Evolutionary conservation across 2,888 invertebrate genomes (phyloP).

Genomic region (Mechanitis mazaeus): DNA sequence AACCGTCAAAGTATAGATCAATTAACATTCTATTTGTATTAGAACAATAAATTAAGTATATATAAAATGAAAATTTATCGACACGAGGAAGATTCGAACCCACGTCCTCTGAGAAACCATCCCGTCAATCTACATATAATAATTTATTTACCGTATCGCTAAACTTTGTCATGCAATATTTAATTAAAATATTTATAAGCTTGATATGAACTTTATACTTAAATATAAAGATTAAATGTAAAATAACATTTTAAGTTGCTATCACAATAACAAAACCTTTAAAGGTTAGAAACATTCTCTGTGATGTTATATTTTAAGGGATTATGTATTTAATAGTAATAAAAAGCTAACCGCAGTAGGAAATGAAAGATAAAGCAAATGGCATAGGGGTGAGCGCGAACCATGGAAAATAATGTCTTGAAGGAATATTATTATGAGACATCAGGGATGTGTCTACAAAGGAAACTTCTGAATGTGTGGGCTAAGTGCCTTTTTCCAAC

Average conservation of each 20-base stretch:
- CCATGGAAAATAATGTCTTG: slow-evolving; percentile 59
- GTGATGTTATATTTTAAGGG: slow-evolving; percentile 10
- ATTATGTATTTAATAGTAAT: slow-evolving; percentile 14
- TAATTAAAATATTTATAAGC: no score
- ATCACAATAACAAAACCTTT: background rate
- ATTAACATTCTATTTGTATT: background rate
- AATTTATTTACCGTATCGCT: no score
- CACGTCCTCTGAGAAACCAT: no score
- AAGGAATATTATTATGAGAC: slow-evolving; percentile 54
- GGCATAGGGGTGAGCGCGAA: slow-evolving; percentile 46
- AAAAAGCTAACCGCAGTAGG: slow-evolving; percentile 31
- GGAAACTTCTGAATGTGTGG: slow-evolving; percentile 45
- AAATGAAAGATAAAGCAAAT: slow-evolving; percentile 42
- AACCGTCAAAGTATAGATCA: background rate
- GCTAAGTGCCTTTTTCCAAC: slow-evolving; percentile 66
- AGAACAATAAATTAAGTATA: background rate
- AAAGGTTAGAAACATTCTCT: background rate
- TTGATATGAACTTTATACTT: no score
- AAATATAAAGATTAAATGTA: background rate
- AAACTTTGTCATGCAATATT: no score
- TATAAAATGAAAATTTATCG: no score
- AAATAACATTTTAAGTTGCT: slow-evolving; percentile 1
- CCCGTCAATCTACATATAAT: no score
- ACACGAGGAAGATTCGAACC: no score
- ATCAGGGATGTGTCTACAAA: slow-evolving; percentile 33